A percentile compares a stretch with the other conserved stretches of the same genome.
Evolutionary conservation across 2,113 vertebrate genomes (phyloP).

Genomic region (Xerus inauris): DNA sequence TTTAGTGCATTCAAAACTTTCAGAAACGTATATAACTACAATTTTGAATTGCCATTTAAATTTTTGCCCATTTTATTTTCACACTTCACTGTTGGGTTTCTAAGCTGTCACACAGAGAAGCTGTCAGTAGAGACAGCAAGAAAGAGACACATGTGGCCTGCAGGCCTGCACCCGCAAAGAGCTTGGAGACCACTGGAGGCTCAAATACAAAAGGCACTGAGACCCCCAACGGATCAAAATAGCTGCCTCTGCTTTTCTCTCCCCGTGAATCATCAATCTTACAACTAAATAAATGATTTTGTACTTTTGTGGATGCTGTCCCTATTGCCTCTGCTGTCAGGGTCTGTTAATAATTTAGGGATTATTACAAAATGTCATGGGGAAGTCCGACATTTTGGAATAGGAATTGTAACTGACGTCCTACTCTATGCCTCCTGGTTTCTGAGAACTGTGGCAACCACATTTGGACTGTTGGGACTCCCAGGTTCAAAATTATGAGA

Average conservation of each 20-base stretch:
- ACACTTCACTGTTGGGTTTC: slow-evolving; percentile 49
- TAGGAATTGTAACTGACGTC: neutral
- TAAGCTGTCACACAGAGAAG: slow-evolving; percentile 31
- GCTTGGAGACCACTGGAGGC: neutral
- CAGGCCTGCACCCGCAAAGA: neutral
- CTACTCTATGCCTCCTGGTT: neutral
- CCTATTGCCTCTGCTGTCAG: neutral
- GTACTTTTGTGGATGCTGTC: neutral
- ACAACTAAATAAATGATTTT: neutral
- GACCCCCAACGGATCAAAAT: neutral
- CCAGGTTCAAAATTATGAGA: neutral
- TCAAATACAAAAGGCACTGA: neutral
- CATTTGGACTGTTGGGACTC: neutral
- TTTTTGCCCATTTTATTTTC: slow-evolving; percentile 56
- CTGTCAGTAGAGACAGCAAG: slow-evolving; percentile 56
- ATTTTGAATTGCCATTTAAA: slow-evolving; percentile 54
- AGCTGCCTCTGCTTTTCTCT: neutral
- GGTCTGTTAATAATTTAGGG: slow-evolving; percentile 44
- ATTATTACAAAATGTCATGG: neutral
- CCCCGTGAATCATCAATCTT: neutral
- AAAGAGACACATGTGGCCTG: neutral
- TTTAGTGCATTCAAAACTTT: neutral
- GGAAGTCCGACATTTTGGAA: slow-evolving; percentile 40
- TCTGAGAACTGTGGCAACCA: slow-evolving; percentile 27
- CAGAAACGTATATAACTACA: neutral